Evolutionary conservation across 2,888 invertebrate genomes (phyloP).

Genomic region (Agonopterix subpropinquella): DNA sequence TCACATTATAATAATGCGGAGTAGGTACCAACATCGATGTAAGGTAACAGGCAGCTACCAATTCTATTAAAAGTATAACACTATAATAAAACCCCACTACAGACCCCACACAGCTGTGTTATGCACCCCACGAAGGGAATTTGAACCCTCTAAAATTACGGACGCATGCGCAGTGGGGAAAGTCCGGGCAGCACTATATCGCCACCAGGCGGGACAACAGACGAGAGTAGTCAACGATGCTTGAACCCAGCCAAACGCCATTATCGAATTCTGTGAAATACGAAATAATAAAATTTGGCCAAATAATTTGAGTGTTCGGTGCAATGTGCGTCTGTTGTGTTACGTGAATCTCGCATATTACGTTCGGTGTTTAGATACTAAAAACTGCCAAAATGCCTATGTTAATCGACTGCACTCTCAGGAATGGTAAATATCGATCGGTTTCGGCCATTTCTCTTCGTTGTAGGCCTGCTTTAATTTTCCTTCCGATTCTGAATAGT

Average conservation of each 20-base stretch:
- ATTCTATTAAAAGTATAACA: conserved; percentile 8
- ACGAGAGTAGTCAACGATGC: conserved; percentile 51
- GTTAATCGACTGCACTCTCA: conserved; percentile 49
- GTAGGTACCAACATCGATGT: too few relatives aligned
- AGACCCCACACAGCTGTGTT: conserved; percentile 58
- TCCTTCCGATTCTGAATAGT: too few relatives aligned
- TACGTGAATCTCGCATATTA: conserved; percentile 30
- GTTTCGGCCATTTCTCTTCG: conserved; percentile 47
- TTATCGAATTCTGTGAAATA: conserved; percentile 27
- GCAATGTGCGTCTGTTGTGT: conserved; percentile 51
- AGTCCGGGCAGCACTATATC: conserved; percentile 42
- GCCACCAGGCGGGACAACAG: conserved; percentile 39
- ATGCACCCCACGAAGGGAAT: conserved; percentile 52
- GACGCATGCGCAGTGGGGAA: conserved; percentile 66
- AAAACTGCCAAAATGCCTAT: conserved; percentile 52
- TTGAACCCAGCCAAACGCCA: conserved; percentile 39
- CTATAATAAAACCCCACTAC: conserved; percentile 19
- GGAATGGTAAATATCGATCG: conserved; percentile 71
- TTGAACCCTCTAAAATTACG: conserved; percentile 60
- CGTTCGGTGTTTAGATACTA: conserved; percentile 19
- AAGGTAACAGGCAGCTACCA: too few relatives aligned
- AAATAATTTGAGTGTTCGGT: conserved; percentile 22
- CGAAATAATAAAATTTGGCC: conserved; percentile 13
- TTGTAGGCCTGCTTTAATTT: too few relatives aligned
- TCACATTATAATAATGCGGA: too few relatives aligned